phyloP scores from a whole-genome alignment of 2,888 invertebrate genomes.

The Odontocerum albicorne region DNA sequence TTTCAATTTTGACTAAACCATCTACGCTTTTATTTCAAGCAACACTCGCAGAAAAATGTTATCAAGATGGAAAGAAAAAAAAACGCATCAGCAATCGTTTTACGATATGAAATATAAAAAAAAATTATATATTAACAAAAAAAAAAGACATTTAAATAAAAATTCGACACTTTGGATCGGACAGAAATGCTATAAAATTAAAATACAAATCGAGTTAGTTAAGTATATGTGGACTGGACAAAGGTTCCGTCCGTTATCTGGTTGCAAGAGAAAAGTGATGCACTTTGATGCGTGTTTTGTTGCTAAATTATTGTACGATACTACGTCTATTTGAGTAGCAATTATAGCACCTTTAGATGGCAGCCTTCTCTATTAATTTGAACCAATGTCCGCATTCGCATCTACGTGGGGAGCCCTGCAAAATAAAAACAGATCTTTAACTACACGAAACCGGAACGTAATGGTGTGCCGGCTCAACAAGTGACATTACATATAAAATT shows the following conservation, averaged over 20 bases:
- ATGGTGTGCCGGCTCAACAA: too few species aligned
- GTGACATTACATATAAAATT: too few species aligned
- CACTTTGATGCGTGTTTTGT: constrained; percentile 11
- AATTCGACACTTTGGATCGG: background rate
- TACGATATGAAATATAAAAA: constrained; percentile 8
- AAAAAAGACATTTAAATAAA: constrained; percentile 1
- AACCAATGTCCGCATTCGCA: constrained; percentile 98
- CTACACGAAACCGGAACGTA: too few species aligned
- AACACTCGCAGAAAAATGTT: too few species aligned
- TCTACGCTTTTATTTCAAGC: too few species aligned
- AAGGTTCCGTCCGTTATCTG: too few species aligned
- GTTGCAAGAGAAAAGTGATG: background rate
- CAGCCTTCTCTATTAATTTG: constrained; percentile 80
- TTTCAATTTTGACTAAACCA: constrained; percentile 15
- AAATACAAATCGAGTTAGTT: too few species aligned
- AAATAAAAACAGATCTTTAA: constrained; percentile 36
- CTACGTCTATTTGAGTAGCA: too few species aligned
- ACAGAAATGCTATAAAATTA: too few species aligned
- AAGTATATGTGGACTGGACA: too few species aligned
- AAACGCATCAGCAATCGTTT: background rate
- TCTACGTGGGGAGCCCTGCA: constrained; percentile 84
- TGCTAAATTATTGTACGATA: constrained; percentile 10
- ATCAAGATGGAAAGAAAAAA: background rate
- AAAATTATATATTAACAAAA: background rate
- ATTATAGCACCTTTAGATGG: constrained; percentile 66